phyloP scores from a whole-genome alignment of 2,113 vertebrate species.

The Chaetorhynchus papuensis region DNA sequence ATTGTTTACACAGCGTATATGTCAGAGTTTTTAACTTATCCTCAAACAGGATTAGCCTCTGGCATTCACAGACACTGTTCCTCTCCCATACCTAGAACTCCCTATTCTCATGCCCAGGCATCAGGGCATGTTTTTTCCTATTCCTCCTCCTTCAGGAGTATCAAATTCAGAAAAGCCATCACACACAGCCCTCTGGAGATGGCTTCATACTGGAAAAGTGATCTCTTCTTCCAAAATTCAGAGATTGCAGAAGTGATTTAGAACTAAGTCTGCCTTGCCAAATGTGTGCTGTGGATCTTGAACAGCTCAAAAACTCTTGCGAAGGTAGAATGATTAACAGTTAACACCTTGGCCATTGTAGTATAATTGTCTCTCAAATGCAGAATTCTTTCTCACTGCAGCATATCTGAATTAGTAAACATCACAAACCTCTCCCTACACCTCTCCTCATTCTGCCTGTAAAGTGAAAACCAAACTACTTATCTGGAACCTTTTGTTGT shows the following conservation, averaged over 20 bases:
- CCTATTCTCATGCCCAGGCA: neutral
- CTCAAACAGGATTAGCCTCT: neutral
- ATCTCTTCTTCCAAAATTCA: neutral
- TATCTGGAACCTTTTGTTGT: neutral
- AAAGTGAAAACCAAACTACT: neutral
- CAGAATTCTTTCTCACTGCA: neutral
- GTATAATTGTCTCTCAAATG: neutral
- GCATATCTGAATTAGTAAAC: neutral
- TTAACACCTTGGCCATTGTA: neutral
- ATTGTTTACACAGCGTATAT: neutral
- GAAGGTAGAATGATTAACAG: neutral
- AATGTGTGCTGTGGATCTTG: neutral
- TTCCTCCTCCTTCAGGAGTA: neutral
- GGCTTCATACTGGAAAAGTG: neutral
- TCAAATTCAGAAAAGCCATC: neutral
- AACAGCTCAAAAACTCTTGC: neutral
- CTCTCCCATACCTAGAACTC: neutral
- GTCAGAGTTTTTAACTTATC: neutral
- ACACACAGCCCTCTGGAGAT: neutral
- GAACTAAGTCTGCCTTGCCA: neutral
- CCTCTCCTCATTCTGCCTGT: neutral
- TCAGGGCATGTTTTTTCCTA: neutral
- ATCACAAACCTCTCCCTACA: neutral
- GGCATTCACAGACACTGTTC: rapidly evolving
- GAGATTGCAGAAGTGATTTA: neutral